phyloP scores from a whole-genome alignment of 2,888 invertebrate genomes.

The Trachelus iudaicus region DNA sequence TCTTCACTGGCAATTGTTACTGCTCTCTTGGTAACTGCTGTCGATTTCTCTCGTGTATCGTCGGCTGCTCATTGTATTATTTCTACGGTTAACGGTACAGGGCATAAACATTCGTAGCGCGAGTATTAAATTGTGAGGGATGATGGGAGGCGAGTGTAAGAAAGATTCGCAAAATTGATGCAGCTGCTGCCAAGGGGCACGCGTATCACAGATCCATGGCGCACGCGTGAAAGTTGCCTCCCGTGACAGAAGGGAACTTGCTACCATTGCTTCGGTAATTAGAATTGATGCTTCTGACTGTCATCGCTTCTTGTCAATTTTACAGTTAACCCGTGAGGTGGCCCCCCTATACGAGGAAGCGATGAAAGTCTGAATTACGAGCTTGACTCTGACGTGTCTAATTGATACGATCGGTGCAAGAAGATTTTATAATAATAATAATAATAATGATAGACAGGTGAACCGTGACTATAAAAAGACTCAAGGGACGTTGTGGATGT shows the following conservation, averaged over 20 bases:
- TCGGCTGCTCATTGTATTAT: not conserved
- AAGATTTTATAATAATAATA: not conserved
- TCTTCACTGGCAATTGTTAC: not conserved
- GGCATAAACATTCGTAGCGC: slow-evolving; percentile 31
- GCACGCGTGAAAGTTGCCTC: slow-evolving; percentile 45
- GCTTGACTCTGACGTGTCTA: not conserved
- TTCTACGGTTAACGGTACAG: not conserved
- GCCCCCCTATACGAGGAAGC: not conserved
- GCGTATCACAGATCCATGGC: slow-evolving; percentile 43
- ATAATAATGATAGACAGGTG: not conserved
- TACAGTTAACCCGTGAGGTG: not conserved
- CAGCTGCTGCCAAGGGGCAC: slow-evolving; percentile 37
- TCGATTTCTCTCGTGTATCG: not conserved
- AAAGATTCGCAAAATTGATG: slow-evolving; percentile 16
- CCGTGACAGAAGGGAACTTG: not conserved
- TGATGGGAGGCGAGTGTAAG: not conserved
- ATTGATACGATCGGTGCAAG: not conserved
- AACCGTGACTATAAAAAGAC: not conserved
- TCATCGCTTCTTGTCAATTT: slow-evolving; percentile 26
- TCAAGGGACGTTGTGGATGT: not conserved
- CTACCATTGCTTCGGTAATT: slow-evolving; percentile 33
- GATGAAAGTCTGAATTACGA: not conserved
- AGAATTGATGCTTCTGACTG: slow-evolving; percentile 50
- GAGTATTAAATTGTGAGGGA: slow-evolving; percentile 26
- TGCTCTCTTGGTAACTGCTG: not conserved